Percentiles rank a stretch among this genome's conserved stretches.
phyloP scores from a whole-genome alignment of 2,797 vertebrate genomes.

The Gymnopithys bicolor region DNA sequence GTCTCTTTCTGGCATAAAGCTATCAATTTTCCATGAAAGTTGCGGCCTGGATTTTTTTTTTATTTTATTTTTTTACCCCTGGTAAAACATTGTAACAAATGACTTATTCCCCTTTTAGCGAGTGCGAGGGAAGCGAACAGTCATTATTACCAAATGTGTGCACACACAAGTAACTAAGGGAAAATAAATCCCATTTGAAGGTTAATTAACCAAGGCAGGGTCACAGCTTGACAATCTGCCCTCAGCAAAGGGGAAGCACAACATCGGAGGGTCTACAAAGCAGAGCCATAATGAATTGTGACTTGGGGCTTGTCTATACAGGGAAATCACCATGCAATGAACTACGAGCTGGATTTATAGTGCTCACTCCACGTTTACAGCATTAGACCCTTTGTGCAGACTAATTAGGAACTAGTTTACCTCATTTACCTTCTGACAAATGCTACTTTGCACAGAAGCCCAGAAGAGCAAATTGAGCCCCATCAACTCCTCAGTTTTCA shows the following conservation, averaged over 20 bases:
- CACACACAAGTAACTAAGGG: slow-evolving; percentile 55
- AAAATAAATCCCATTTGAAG: slow-evolving; percentile 74
- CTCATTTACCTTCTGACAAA: slow-evolving; percentile 42
- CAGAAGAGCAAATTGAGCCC: background rate
- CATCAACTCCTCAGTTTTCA: background rate
- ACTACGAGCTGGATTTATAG: slow-evolving; percentile 21
- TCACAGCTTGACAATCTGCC: slow-evolving; percentile 72
- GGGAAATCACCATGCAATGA: background rate
- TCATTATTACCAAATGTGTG: slow-evolving; percentile 68
- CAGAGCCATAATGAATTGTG: slow-evolving; percentile 58
- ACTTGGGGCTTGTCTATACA: slow-evolving; percentile 57
- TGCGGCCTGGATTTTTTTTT: background rate
- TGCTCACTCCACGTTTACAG: slow-evolving; percentile 5
- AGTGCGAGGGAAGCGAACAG: slow-evolving; percentile 8
- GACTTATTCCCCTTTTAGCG: slow-evolving; percentile 35
- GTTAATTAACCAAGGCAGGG: slow-evolving; percentile 72
- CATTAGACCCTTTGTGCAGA: slow-evolving; percentile 15
- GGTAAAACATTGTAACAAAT: slow-evolving; percentile 57
- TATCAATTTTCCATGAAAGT: slow-evolving; percentile 68
- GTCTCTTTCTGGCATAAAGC: slow-evolving; percentile 72
- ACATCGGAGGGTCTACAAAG: slow-evolving; percentile 1
- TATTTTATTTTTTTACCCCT: slow-evolving; percentile 37
- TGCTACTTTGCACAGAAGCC: slow-evolving; percentile 19
- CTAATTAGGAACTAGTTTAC: slow-evolving; percentile 60
- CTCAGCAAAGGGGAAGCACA: slow-evolving; percentile 68